Evolutionary conservation across 2,888 invertebrate species (phyloP).

Genomic region (Dicranocentrus wangi): DNA sequence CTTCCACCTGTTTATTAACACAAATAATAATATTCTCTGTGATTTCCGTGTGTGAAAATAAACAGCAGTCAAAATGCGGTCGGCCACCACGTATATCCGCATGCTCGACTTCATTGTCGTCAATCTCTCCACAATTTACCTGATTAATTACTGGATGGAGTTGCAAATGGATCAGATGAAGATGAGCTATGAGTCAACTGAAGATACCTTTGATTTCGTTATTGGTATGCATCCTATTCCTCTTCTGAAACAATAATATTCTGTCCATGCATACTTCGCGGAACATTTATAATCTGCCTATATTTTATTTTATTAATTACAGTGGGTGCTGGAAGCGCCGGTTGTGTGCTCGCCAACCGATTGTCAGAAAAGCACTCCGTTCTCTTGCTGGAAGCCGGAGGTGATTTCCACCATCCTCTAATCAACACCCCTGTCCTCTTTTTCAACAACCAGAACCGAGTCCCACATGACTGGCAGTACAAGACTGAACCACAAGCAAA

Average conservation of each 20-base stretch:
- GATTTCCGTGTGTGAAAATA: too few relatives aligned
- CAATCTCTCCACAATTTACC: slow-evolving; percentile 63
- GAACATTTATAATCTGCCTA: not conserved
- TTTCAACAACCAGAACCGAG: slow-evolving; percentile 67
- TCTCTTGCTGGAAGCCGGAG: slow-evolving; percentile 66
- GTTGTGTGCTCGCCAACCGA: slow-evolving; percentile 65
- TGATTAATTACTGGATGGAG: slow-evolving; percentile 68
- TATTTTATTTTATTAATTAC: not conserved
- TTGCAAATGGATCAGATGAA: slow-evolving; percentile 66
- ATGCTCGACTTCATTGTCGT: slow-evolving; percentile 64
- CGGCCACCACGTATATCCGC: slow-evolving; percentile 36
- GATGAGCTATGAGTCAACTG: slow-evolving; percentile 54
- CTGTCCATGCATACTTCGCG: not conserved
- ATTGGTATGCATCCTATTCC: slow-evolving; percentile 54
- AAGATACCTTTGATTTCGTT: slow-evolving; percentile 63
- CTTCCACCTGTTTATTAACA: too few relatives aligned
- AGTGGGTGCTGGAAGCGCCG: slow-evolving; percentile 66
- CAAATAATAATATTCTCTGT: too few relatives aligned
- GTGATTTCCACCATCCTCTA: slow-evolving; percentile 62
- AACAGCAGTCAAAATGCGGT: slow-evolving; percentile 50
- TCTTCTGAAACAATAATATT: slow-evolving; percentile 16
- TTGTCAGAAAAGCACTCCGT: slow-evolving; percentile 66
- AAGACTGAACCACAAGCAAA: slow-evolving; percentile 65
- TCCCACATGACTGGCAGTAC: slow-evolving; percentile 67
- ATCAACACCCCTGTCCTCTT: slow-evolving; percentile 65